A percentile compares a stretch with the other conserved stretches of the same genome.
Conservation (phyloP, 2,888 invertebrate genomes). For the Eupithecia subfuscata region DNA sequence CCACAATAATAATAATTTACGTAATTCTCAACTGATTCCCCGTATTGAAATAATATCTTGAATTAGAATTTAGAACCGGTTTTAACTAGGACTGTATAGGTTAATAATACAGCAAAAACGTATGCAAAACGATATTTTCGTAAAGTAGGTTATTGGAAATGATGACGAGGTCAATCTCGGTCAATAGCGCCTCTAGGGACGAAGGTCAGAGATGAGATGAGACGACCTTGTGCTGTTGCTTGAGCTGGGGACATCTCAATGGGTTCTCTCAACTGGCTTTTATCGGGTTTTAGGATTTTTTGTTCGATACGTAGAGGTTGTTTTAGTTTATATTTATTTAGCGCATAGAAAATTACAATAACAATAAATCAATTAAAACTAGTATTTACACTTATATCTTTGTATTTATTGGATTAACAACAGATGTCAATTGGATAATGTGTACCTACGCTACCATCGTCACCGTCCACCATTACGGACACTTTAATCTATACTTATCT, state of each 20-base stretch:
- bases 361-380: no score
- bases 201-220: neutral
- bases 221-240: neutral
- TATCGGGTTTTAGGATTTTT: neutral
- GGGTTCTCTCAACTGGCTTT: conserved; percentile 3
- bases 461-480: no score
- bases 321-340: neutral
- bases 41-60: neutral
- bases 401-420: no score
- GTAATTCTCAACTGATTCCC: neutral
- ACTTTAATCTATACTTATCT: no score
- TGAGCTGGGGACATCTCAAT: neutral
- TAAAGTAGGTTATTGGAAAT: conserved; percentile 38
- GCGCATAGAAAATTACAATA: no score
- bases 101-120: neutral
- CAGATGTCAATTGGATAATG: no score
- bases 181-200: conserved; percentile 42
- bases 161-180: conserved; percentile 46
- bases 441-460: no score
- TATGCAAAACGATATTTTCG: conserved; percentile 16
- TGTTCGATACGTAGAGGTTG: neutral
- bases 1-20: neutral
- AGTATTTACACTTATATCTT: no score
- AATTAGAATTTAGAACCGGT: neutral
- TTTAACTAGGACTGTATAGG: neutral